A percentile compares a stretch with the other conserved stretches of the same genome.
Evolutionary conservation across 2,113 vertebrate genomes (phyloP).

Genomic region (Pycnonotus jocosus): DNA sequence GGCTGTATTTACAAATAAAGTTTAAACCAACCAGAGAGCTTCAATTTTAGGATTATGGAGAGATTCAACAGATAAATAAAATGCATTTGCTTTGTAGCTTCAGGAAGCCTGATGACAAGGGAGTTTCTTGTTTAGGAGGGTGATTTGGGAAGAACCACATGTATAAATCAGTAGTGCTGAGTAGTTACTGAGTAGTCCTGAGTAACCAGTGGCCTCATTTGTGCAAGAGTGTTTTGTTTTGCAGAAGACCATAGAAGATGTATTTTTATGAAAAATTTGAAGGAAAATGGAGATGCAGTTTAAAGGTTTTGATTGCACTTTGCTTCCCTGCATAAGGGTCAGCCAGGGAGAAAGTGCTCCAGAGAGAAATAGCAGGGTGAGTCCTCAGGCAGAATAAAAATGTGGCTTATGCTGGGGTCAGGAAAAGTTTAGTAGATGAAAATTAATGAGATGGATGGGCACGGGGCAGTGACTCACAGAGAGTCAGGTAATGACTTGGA

Average conservation of each 20-base stretch:
- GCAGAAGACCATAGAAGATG: neutral
- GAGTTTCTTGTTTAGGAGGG: neutral
- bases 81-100: neutral
- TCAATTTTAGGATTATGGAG: neutral
- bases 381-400: neutral
- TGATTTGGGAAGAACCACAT: neutral
- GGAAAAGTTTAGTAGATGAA: neutral
- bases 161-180: neutral
- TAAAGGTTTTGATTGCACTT: neutral
- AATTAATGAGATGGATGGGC: neutral
- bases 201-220: neutral
- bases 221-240: neutral
- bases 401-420: neutral
- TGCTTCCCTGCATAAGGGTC: neutral
- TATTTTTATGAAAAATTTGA: neutral
- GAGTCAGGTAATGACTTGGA: neutral
- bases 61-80: neutral
- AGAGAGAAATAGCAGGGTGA: neutral
- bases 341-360: neutral
- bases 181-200: neutral
- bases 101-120: neutral
- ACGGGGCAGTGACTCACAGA: accelerated
- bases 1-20: neutral
- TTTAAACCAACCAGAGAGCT: neutral
- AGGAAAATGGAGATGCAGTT: neutral